Conservation (phyloP, 2,888 invertebrate genomes). For the Iphiclides podalirius region DNA sequence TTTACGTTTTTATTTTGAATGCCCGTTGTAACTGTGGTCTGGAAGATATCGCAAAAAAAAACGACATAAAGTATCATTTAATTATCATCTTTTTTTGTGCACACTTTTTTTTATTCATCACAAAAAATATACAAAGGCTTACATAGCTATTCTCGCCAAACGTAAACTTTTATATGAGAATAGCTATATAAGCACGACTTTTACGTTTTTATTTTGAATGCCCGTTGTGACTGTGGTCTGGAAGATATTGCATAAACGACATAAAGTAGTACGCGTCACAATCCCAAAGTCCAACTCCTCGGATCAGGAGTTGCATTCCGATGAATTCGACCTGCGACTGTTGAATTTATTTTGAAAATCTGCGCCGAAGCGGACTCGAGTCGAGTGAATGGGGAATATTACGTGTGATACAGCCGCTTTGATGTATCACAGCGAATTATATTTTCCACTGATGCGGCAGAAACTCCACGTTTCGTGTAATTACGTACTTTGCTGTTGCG, state of each 20-base stretch:
- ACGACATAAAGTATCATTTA: too few relatives aligned
- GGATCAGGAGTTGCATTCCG: slow-evolving; percentile 14
- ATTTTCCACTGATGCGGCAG: slow-evolving; percentile 27
- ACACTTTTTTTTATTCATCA: too few relatives aligned
- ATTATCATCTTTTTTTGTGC: too few relatives aligned
- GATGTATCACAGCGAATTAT: slow-evolving; percentile 51
- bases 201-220: too few relatives aligned
- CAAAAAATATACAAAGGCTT: too few relatives aligned
- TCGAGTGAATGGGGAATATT: slow-evolving; percentile 40
- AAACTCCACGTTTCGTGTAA: slow-evolving; percentile 35
- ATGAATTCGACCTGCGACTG: neutral
- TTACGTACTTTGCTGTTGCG: slow-evolving; percentile 38
- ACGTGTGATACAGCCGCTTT: slow-evolving; percentile 37
- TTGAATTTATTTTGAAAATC: slow-evolving; percentile 33
- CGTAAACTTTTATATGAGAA: too few relatives aligned
- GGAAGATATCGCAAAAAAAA: too few relatives aligned
- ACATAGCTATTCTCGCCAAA: too few relatives aligned
- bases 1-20: too few relatives aligned
- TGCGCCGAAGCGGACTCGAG: slow-evolving; percentile 30
- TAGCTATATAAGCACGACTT: too few relatives aligned
- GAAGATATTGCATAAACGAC: slow-evolving; percentile 27
- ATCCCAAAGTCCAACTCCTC: slow-evolving; percentile 13
- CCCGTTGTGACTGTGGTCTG: neutral
- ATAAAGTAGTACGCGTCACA: slow-evolving; percentile 25
- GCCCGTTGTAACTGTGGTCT: too few relatives aligned